Percentiles rank a stretch among this genome's conserved stretches.
Evolutionary conservation across 2,113 vertebrate species (phyloP).

Genomic region (Gavialis gangeticus): DNA sequence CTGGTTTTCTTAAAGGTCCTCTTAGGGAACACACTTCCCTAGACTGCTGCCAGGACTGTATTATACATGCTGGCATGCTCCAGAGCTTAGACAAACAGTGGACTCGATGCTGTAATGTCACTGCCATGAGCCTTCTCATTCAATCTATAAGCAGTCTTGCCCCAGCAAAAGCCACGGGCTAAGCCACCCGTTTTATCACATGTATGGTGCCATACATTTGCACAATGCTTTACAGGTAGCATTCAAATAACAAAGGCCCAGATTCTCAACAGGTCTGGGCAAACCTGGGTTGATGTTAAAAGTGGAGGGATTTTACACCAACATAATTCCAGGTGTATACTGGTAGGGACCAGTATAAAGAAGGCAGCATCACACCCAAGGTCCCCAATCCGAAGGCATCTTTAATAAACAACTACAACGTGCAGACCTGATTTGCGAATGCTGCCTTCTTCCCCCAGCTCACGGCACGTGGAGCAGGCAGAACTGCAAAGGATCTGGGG

Average conservation of each 20-base stretch:
- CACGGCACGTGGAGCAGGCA: neutral
- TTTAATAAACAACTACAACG: neutral
- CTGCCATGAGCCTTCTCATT: neutral
- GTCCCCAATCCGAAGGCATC: neutral
- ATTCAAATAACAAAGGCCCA: neutral
- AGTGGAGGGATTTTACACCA: neutral
- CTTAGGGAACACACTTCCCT: too few relatives aligned
- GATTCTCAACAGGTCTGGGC: neutral
- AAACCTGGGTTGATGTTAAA: neutral
- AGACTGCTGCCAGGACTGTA: neutral
- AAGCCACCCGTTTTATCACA: neutral
- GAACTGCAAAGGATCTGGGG: neutral
- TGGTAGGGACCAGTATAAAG: neutral
- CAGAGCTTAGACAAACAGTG: neutral
- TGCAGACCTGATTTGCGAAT: neutral
- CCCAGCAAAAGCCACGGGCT: neutral
- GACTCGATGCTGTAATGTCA: neutral
- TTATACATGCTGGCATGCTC: neutral
- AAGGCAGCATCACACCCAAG: neutral
- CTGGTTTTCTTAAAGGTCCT: neutral
- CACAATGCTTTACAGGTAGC: neutral
- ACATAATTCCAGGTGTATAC: neutral
- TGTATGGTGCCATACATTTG: neutral
- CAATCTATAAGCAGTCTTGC: neutral
- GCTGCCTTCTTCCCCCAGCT: neutral